Base-by-base conservation (phyloP, 1,140 invertebrate genomes). In the Stratiolaelaps scimitus region DNA sequence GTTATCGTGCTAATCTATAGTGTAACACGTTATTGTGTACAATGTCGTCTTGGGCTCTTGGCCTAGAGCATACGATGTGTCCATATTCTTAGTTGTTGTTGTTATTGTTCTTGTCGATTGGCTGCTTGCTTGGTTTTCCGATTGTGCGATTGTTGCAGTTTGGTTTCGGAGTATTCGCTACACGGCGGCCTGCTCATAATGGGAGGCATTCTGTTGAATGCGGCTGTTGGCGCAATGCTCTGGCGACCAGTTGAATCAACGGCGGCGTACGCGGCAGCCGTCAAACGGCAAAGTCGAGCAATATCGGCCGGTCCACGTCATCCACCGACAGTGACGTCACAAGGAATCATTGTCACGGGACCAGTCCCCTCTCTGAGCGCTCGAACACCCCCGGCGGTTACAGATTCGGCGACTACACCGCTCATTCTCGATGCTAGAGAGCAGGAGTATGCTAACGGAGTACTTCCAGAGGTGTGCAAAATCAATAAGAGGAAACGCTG, bases 121-220 rank as follows among this genome's bases (percentile, higher is more conserved):
- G n/a, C 13, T 45, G 44, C 13, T 13, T 45, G 26, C 26, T 15
- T 48, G 7, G 47, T 48, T 48, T 60, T 29, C 5, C 34, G 23
- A 2, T 29, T 19, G 53, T 34, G 53, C 17, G 1, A 17, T 20
- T 60, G 15, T 23, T 17, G 13, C 48, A 48, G 65, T 65, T 66
- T 71, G 7, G 53, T 71, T 47, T 64, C 65, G 23, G 65, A 67
- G 1, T 73, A 72, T 65, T 65, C 64, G 13, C 64, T 72, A 2
- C 29, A 66, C n/a, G 75, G 75, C 5, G 70, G 73, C 1, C 70
- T 88, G 6, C 75, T 89, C 0, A 75, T 89, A 2, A 83, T 91
- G 77, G 87, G 88, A 5, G 88, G 83, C 20, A 76, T 90, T 1
- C 85, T 86, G 65, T 74, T 92, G 17, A 87, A 91, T 72, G 85